phyloP scores from a whole-genome alignment of 2,888 invertebrate species.

The Tethea ocularis region DNA sequence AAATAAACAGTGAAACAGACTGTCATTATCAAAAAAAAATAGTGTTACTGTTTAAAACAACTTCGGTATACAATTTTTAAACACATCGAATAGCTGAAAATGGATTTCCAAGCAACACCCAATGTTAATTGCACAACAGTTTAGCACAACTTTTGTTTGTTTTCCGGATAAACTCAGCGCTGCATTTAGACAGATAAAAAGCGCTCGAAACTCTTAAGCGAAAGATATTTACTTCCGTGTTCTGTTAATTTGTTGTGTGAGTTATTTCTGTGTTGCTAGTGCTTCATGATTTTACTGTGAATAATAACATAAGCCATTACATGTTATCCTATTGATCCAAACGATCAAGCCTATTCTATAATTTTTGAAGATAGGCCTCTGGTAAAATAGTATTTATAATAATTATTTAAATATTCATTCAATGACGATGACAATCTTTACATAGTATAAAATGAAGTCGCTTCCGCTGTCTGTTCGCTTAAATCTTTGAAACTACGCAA shows the following conservation, averaged over 20 bases:
- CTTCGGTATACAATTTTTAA: slow-evolving; percentile 18
- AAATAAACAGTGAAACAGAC: too few relatives aligned
- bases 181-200: slow-evolving; percentile 30
- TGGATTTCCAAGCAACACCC: slow-evolving; percentile 34
- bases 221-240: slow-evolving; percentile 12
- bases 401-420: too few relatives aligned
- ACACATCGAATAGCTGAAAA: slow-evolving; percentile 29
- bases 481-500: too few relatives aligned
- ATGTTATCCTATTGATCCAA: too few relatives aligned
- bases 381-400: too few relatives aligned
- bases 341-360: too few relatives aligned
- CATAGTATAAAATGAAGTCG: too few relatives aligned
- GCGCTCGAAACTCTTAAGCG: slow-evolving; percentile 21
- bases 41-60: background rate
- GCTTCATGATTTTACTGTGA: background rate
- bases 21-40: background rate
- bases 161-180: slow-evolving; percentile 31
- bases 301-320: too few relatives aligned
- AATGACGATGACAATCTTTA: too few relatives aligned
- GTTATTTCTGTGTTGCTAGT: background rate
- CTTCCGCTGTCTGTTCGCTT: too few relatives aligned
- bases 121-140: slow-evolving; percentile 48
- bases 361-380: too few relatives aligned
- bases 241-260: slow-evolving; percentile 2
- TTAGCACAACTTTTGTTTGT: slow-evolving; percentile 40